Conservation (phyloP, 2,113 vertebrate genomes). For the Orycteropus afer region DNA sequence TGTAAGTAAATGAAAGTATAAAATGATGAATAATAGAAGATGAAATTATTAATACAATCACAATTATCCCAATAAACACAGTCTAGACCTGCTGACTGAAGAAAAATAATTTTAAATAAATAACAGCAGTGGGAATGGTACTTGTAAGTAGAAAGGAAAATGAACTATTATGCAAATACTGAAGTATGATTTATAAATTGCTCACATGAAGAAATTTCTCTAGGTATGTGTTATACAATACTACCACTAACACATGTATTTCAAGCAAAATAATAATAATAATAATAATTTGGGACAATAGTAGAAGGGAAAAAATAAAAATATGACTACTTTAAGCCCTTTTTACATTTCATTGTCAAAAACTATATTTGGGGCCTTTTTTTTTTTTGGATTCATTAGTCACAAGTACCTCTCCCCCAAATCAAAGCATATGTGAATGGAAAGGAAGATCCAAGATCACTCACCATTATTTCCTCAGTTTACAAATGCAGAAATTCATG, state of each 20-base stretch:
- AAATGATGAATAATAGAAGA: background rate
- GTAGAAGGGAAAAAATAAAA: background rate
- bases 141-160: background rate
- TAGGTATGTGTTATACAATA: background rate
- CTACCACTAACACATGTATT: background rate
- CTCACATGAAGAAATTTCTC: constrained; percentile 3
- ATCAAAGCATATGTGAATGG: background rate
- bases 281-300: background rate
- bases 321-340: background rate
- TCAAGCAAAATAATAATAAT: no score
- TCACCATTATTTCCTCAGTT: background rate
- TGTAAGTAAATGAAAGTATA: background rate
- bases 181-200: background rate
- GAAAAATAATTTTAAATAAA: background rate
- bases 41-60: constrained; percentile 1
- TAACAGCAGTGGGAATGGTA: background rate
- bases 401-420: background rate
- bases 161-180: background rate
- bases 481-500: background rate
- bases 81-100: background rate
- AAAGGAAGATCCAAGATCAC: background rate
- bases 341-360: background rate
- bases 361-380: background rate
- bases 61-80: background rate
- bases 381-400: background rate